Evolutionary conservation across 2,797 vertebrate genomes (phyloP).

Genomic region (Labeo calbasu): DNA sequence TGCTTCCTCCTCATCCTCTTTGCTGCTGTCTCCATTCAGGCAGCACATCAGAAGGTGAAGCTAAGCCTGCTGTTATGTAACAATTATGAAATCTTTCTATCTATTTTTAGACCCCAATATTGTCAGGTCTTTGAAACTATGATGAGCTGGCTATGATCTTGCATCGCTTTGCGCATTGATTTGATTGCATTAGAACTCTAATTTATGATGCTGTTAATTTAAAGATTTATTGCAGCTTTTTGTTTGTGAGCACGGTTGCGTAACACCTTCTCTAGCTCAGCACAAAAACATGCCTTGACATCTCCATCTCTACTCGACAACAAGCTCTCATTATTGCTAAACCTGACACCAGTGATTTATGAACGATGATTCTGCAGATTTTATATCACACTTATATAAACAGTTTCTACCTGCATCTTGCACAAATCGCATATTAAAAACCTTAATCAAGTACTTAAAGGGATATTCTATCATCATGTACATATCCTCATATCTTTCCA

Average conservation of each 20-base stretch:
- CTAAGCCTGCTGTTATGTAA: constrained; percentile 15
- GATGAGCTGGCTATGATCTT: constrained; percentile 14
- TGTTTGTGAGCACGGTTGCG: constrained; percentile 4
- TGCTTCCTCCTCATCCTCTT: not conserved
- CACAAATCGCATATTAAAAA: not conserved
- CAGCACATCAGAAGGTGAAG: constrained; percentile 2
- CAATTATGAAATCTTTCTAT: constrained; percentile 10
- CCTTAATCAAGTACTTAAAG: not conserved
- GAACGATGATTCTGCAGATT: constrained; percentile 8
- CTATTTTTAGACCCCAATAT: constrained; percentile 17
- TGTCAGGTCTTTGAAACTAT: constrained; percentile 6
- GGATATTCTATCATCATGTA: not conserved
- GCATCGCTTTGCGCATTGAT: not conserved
- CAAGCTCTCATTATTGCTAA: constrained; percentile 24
- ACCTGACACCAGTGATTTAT: constrained; percentile 37
- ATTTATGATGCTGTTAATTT: not conserved
- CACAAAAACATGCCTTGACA: constrained; percentile 48
- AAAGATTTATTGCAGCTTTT: constrained; percentile 4
- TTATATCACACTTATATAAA: not conserved
- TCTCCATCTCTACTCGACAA: not conserved
- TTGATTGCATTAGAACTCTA: not conserved
- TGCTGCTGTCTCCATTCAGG: not conserved
- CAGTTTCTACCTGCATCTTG: not conserved
- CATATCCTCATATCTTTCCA: not conserved
- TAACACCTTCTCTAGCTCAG: constrained; percentile 25